Percentiles rank a stretch among this genome's conserved stretches.
Conservation (phyloP, 2,888 invertebrate species). For the Amblyjoppa fuscipennis region DNA sequence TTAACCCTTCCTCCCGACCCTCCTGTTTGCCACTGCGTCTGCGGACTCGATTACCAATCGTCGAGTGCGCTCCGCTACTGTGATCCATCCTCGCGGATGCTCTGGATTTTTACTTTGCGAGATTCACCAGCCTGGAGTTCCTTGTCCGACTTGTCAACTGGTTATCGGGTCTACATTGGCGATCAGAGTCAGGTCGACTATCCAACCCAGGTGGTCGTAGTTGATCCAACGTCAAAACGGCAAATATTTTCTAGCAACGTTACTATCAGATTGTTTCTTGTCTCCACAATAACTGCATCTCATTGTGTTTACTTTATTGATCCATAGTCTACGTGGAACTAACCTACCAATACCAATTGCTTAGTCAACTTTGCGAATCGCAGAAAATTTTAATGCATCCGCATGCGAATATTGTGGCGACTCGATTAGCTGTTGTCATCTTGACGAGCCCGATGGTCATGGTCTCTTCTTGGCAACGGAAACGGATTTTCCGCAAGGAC, state of each 20-base stretch:
- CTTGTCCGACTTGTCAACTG: background rate
- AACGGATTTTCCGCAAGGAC: background rate
- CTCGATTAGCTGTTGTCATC: background rate
- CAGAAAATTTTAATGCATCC: background rate
- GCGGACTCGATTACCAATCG: conserved; percentile 1
- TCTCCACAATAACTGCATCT: too few species aligned
- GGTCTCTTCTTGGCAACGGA: too few species aligned
- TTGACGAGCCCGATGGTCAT: too few species aligned
- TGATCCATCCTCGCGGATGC: background rate
- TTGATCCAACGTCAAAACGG: too few species aligned
- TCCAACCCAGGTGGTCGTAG: too few species aligned
- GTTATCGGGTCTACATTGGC: too few species aligned
- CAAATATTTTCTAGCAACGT: background rate
- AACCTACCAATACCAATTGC: too few species aligned
- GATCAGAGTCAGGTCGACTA: too few species aligned
- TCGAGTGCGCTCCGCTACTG: background rate
- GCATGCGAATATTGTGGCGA: background rate
- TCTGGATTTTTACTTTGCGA: background rate
- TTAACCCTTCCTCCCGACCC: background rate
- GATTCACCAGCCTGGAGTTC: conserved; percentile 9
- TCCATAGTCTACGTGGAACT: too few species aligned
- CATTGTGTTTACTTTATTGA: too few species aligned
- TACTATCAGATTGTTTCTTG: too few species aligned
- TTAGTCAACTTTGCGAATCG: background rate
- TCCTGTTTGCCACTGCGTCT: conserved; percentile 12